Evolutionary conservation across 1,140 invertebrate genomes (phyloP).

Genomic region (Papilio machaon): DNA sequence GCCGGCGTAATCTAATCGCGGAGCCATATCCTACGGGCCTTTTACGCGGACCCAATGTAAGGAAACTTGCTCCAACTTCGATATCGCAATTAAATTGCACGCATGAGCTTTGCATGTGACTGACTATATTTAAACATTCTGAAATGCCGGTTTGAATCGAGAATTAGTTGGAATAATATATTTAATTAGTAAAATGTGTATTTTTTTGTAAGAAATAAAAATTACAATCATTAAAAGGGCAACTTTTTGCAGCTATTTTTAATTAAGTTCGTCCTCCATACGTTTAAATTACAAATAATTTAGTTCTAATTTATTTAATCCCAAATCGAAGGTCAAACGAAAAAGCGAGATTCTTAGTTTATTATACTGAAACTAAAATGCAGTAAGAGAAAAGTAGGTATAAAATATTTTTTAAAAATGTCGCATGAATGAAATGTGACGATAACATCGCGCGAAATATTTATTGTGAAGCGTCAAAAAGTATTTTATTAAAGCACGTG

Average conservation of each 20-base stretch:
- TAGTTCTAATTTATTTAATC: no score
- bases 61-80: constrained; percentile 53
- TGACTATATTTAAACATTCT: background rate
- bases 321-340: no score
- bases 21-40: constrained; percentile 47
- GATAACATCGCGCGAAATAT: constrained; percentile 56
- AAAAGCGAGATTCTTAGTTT: no score
- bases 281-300: no score
- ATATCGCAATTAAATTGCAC: constrained; percentile 52
- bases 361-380: background rate
- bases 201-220: no score
- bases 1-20: constrained; percentile 71
- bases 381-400: background rate
- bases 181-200: background rate
- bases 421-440: constrained; percentile 11
- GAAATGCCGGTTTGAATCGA: background rate
- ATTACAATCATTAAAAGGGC: no score
- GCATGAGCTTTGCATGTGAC: constrained; percentile 37
- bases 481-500: constrained; percentile 65
- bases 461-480: constrained; percentile 56
- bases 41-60: constrained; percentile 51
- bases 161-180: background rate
- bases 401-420: background rate
- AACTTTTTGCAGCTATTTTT: no score
- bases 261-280: no score